Conservation (phyloP, 2,113 vertebrate species). For the Misgurnus anguillicaudatus region DNA sequence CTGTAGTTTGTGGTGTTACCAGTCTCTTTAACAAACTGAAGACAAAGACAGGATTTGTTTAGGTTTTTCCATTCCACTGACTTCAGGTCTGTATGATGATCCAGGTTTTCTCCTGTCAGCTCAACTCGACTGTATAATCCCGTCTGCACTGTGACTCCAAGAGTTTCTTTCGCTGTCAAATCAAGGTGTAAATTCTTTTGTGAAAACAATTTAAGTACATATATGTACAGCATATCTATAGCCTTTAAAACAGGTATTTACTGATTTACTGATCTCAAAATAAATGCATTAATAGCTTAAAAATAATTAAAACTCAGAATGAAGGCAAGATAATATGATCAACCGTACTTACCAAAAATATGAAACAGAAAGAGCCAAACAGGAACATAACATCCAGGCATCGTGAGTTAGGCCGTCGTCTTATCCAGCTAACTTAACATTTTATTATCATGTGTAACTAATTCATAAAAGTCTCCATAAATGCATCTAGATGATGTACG, state of each 20-base stretch:
- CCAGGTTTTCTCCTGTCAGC: neutral
- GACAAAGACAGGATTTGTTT: neutral
- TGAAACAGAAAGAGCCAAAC: constrained; percentile 30
- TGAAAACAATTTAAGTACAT: neutral
- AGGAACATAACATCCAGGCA: constrained; percentile 26
- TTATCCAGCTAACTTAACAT: neutral
- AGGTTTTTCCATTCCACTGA: constrained; percentile 36
- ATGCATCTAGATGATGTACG: neutral
- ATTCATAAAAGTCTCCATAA: too few relatives aligned
- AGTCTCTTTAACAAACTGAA: accelerated
- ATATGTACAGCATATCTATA: neutral
- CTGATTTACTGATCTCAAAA: too few relatives aligned
- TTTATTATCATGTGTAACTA: neutral
- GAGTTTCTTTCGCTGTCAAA: constrained; percentile 20
- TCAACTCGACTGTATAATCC: constrained; percentile 31
- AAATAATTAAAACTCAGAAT: neutral
- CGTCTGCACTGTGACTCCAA: neutral
- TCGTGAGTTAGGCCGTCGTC: neutral
- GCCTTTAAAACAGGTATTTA: too few relatives aligned
- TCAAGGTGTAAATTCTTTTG: neutral
- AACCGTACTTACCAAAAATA: constrained; percentile 22
- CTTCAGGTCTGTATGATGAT: neutral
- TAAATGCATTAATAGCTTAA: too few relatives aligned
- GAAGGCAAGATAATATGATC: neutral
- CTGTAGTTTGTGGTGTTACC: neutral